phyloP scores from a whole-genome alignment of 2,888 invertebrate genomes.

The Trileptium ribeirensis region DNA sequence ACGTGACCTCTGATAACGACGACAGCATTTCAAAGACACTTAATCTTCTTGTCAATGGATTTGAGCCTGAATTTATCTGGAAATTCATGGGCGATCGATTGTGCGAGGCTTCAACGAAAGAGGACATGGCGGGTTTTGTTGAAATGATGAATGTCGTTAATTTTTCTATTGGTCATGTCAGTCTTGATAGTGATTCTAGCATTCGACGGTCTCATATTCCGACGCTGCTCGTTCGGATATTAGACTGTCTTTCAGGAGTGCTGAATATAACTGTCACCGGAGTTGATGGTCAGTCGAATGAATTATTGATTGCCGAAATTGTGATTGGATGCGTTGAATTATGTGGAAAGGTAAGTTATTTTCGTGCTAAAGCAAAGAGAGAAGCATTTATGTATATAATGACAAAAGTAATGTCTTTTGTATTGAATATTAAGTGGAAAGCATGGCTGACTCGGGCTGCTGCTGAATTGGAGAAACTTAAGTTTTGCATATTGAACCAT shows the following conservation, averaged over 20 bases:
- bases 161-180: neutral
- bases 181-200: slow-evolving; percentile 65
- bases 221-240: slow-evolving; percentile 59
- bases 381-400: too few species aligned
- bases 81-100: slow-evolving; percentile 61
- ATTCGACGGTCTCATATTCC: slow-evolving; percentile 71
- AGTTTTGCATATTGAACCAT: too few species aligned
- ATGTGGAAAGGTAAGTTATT: too few species aligned
- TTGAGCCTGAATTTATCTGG: slow-evolving; percentile 81
- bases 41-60: slow-evolving; percentile 71
- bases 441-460: too few species aligned
- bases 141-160: neutral
- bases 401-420: too few species aligned
- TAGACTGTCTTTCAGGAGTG: neutral
- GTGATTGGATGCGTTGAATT: too few species aligned
- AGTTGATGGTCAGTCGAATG: too few species aligned
- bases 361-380: too few species aligned
- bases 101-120: neutral
- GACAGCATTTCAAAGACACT: slow-evolving; percentile 67
- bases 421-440: too few species aligned
- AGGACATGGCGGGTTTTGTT: neutral
- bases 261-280: too few species aligned
- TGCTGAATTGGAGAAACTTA: too few species aligned
- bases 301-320: too few species aligned
- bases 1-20: neutral